These are phyloP conservation scores for Acanthurus leucopareius DNA, from an alignment of 2,797 vertebrate species.

Conservation along the genomic window DNA sequence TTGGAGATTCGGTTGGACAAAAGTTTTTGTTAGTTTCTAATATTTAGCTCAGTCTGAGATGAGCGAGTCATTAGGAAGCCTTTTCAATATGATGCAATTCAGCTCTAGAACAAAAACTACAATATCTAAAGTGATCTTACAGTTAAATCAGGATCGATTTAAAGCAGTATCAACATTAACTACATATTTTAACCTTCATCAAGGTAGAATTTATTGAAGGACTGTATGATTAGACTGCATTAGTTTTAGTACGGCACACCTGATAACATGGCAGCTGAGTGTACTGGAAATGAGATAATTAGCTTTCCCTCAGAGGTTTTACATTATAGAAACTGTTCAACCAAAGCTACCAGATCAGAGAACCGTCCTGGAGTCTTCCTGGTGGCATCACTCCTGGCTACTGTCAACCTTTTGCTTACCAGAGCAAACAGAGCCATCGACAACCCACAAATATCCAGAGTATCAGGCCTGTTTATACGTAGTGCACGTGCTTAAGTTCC, in stretches of 20 bases:
- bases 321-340: slow-evolving; percentile 1
- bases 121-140: background rate
- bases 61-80: too few species aligned
- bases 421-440: slow-evolving; percentile 20
- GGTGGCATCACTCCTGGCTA: slow-evolving; percentile 9
- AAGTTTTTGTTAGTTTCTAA: too few species aligned
- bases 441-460: background rate
- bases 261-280: background rate
- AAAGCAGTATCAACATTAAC: background rate
- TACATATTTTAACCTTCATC: background rate
- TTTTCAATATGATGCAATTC: background rate
- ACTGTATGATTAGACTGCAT: background rate
- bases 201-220: background rate
- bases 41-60: too few species aligned
- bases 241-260: background rate
- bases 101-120: background rate
- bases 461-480: slow-evolving; percentile 9
- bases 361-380: slow-evolving; percentile 3
- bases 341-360: background rate
- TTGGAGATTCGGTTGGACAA: background rate
- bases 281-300: background rate
- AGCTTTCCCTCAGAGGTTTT: background rate
- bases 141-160: background rate
- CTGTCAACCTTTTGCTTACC: slow-evolving; percentile 20
- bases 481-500: slow-evolving; percentile 7